phyloP scores from a whole-genome alignment of 2,888 invertebrate species.

The Drosophila phalerata region DNA sequence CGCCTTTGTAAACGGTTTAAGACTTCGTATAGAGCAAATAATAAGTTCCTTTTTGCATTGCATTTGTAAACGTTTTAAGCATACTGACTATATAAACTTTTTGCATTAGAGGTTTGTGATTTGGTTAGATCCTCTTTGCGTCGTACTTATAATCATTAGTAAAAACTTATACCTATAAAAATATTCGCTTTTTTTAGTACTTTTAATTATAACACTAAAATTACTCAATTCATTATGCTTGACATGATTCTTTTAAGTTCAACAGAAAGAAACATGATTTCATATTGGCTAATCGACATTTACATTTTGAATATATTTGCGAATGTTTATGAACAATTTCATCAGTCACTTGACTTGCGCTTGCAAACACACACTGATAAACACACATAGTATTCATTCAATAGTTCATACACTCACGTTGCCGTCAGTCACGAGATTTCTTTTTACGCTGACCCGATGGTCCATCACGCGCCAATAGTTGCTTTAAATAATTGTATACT shows the following conservation, averaged over 20 bases:
- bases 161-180: too few species aligned
- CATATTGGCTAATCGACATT: conserved; percentile 8
- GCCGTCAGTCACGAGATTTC: conserved; percentile 57
- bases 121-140: too few species aligned
- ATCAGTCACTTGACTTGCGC: conserved; percentile 50
- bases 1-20: too few species aligned
- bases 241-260: neutral
- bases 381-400: conserved; percentile 1
- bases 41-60: too few species aligned
- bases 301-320: conserved; percentile 10
- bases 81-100: too few species aligned
- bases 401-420: conserved; percentile 22
- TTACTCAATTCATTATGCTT: neutral
- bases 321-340: conserved; percentile 50
- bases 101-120: too few species aligned
- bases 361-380: conserved; percentile 10
- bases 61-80: too few species aligned
- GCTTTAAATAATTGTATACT: conserved; percentile 28
- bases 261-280: conserved; percentile 1
- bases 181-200: too few species aligned
- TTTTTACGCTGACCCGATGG: conserved; percentile 40
- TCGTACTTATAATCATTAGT: too few species aligned
- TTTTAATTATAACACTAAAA: neutral
- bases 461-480: conserved; percentile 36
- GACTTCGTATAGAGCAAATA: too few species aligned